phyloP scores from a whole-genome alignment of 2,113 vertebrate species.

The Heterocephalus glaber region DNA sequence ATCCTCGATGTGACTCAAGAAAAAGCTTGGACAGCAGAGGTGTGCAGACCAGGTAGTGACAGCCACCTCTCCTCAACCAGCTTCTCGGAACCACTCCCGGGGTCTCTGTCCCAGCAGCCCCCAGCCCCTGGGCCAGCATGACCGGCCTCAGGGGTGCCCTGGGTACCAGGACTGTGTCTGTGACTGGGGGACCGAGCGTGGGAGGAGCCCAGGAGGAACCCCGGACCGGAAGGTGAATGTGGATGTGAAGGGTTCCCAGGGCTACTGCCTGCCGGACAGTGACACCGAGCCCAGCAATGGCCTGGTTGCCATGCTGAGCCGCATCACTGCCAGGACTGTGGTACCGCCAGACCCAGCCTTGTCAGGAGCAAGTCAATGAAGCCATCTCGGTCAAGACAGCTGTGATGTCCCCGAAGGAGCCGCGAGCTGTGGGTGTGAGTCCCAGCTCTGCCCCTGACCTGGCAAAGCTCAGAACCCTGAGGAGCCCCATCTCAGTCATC shows the following conservation, averaged over 20 bases:
- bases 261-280: fast-evolving
- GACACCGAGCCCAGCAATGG: not conserved
- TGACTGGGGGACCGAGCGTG: not conserved
- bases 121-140: not conserved
- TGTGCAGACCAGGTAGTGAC: fast-evolving
- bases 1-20: not conserved
- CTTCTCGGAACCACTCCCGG: not conserved
- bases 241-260: too few relatives aligned
- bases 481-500: not conserved
- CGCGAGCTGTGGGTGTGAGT: not conserved
- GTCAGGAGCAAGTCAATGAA: not conserved
- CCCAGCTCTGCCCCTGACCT: not conserved
- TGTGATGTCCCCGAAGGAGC: not conserved
- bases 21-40: not conserved
- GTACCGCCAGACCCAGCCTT: not conserved
- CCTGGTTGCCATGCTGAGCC: fast-evolving
- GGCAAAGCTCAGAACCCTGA: not conserved
- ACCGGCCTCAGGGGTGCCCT: not conserved
- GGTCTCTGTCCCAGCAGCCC: not conserved
- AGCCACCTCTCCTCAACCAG: fast-evolving
- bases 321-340: not conserved
- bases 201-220: not conserved
- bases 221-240: not conserved
- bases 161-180: fast-evolving
- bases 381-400: not conserved